phyloP scores from a whole-genome alignment of 92 coral and sea anemone genomes.

The Zoanthus gigantus region DNA sequence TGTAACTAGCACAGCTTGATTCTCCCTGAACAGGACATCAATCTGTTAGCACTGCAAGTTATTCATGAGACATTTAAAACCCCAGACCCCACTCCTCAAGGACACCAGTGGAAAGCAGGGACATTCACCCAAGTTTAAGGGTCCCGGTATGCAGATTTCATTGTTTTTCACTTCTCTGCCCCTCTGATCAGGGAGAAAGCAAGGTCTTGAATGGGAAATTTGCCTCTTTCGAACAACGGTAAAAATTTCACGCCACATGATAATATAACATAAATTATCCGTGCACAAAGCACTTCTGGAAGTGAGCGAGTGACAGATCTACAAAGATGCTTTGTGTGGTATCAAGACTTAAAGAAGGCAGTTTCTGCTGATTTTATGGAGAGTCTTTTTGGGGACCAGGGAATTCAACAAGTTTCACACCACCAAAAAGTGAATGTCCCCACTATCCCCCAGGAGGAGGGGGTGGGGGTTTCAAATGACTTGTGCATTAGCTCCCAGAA shows the following conservation, averaged over 20 bases:
- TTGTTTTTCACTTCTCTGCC: neutral
- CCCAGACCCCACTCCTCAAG: too few relatives aligned
- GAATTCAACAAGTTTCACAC: too few relatives aligned
- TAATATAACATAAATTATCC: neutral
- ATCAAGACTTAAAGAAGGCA: neutral
- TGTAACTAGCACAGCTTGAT: too few relatives aligned
- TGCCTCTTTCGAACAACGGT: neutral
- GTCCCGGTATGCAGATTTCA: neutral
- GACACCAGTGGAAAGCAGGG: neutral
- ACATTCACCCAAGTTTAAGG: neutral
- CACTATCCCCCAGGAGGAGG: too few relatives aligned
- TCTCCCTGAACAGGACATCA: too few relatives aligned
- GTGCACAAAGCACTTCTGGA: neutral
- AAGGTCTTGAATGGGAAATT: neutral
- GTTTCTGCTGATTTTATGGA: neutral
- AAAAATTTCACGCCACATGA: conserved; percentile 15
- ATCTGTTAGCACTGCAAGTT: too few relatives aligned
- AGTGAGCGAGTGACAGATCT: neutral
- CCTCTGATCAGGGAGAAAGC: neutral
- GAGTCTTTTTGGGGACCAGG: too few relatives aligned
- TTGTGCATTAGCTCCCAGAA: too few relatives aligned
- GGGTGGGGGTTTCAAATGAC: neutral
- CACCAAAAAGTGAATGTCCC: too few relatives aligned
- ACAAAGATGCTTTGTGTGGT: neutral
- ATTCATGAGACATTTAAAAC: too few relatives aligned